Evolutionary conservation across 2,113 vertebrate genomes (phyloP), one percentile per base, ranked within the genome.

Genomic region (Crocuta crocuta): DNA sequence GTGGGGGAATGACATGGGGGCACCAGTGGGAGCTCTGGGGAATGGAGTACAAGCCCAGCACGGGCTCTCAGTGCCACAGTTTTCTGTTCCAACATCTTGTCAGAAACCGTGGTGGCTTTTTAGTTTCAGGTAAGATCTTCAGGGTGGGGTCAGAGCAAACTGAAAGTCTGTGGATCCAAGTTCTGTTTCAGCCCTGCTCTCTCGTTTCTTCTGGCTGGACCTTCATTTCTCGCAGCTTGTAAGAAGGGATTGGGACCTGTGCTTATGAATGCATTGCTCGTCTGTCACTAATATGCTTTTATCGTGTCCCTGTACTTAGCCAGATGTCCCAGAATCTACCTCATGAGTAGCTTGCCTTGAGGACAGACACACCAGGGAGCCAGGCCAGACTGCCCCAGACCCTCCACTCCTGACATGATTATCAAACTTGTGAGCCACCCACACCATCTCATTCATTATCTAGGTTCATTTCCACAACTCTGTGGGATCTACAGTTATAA

Each of bases 71-170:
- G 6, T 82, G 50, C 24, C 24, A 66, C 3, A 9, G 61, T 79
- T 91, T 96, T 96, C 55, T 81, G 21, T 89, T 86, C 19, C 71
- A 73, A 68, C n/a, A 63, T 79, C 35, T 88, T 80, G 53, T 73
- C 7, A 21, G 92, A 83, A 84, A 80, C 21, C 53, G 61, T 31
- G 26, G 21, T 82, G 61, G 31, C 35, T 58, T 95, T 95, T 82
- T 87, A 2, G 81, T 82, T 86, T 90, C 53, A 35, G 61, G 61
- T 90, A 43, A 89, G 81, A 74, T 68, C 33, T 87, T 89, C 33
- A 71, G 68, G 21, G 45, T 48, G 13, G 45, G 33, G 53, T 82
- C 73, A 94, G 80, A 65, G 19, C 85, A 82, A 23, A 13, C 12
- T 43, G 53, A 61, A 73, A 68, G 66, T 61, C 21, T 66, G 7